Evolutionary conservation across 2,888 invertebrate species (phyloP), one percentile per base, ranked within the genome.

Genomic region (Yponomeuta plumbellus): DNA sequence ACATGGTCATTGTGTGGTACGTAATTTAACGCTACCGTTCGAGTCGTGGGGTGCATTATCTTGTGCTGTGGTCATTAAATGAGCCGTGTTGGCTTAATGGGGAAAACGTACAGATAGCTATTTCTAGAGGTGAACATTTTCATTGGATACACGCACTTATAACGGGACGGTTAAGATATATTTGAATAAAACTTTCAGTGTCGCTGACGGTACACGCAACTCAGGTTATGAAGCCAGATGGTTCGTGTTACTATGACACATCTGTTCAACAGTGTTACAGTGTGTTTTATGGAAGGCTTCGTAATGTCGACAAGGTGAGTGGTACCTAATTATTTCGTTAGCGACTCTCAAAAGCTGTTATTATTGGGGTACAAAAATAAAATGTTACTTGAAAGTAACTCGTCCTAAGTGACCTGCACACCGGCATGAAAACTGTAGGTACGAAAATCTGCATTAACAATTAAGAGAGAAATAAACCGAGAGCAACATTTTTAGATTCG

Each of bases 61-160:
- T 44, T 26, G 44, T 21, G 22, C 40, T 44, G 44, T 63, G 63
- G 63, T 63, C 63, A 63, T 63, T 63, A 63, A 62, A 63, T 44
- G 63, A 63, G 21, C 40, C 20, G 39, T 62, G 39, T 39, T n/a
- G 39, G 39, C 39, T 34, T 39, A 62, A 62, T 62, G 62, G 20
- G 39, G 34, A 34, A 34, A 34, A 34, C 8, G 34, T 34, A 34
- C 34, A 34, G 34, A 6, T 8, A 34, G 34, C 34, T 34, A 34
- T 10, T 34, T 10, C 34, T 34, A 6, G 3, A 34, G 34, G 34
- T 34, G 8, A 52, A 52, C 44, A 17, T 17, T 52, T 52, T 52
- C 17, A 17, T 52, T 52, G 17, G 2, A 52, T 13, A 13, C 6
- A 17, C 44, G 44, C 17, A 13, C 44, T 52, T 52, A 52, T 17